Percentiles rank a stretch among this genome's conserved stretches.
Evolutionary conservation across 2,888 invertebrate species (phyloP).

Genomic region (Apamea anceps): DNA sequence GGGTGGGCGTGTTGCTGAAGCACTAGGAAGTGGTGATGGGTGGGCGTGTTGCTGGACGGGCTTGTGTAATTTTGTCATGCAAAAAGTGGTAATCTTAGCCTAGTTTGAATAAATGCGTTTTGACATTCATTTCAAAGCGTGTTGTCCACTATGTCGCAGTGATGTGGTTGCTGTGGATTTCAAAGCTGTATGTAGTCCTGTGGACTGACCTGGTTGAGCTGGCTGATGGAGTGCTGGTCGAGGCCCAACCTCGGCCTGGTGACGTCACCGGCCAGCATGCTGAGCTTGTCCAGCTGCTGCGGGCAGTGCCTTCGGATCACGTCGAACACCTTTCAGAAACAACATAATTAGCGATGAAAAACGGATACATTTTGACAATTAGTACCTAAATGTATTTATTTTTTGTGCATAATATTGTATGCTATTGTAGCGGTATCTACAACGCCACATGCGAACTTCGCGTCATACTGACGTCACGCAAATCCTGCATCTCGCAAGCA

Average conservation of each 20-base stretch:
- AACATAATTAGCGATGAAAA: not conserved
- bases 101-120: not conserved
- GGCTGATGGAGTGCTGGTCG: constrained; percentile 77
- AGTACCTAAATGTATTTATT: not conserved
- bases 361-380: not conserved
- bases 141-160: too few relatives aligned
- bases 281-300: constrained; percentile 90
- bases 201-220: constrained; percentile 48
- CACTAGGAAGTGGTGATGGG: too few relatives aligned
- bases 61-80: too few relatives aligned
- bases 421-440: too few relatives aligned
- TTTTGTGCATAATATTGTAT: too few relatives aligned
- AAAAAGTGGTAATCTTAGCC: not conserved
- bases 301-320: constrained; percentile 79
- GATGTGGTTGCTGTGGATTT: too few relatives aligned
- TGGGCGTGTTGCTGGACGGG: too few relatives aligned
- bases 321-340: constrained; percentile 87
- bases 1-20: too few relatives aligned
- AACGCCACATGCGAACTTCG: too few relatives aligned
- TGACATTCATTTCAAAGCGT: not conserved
- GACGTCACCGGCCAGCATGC: constrained; percentile 91
- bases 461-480: too few relatives aligned
- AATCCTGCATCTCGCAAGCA: too few relatives aligned
- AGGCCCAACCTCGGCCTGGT: constrained; percentile 90
- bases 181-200: too few relatives aligned